Evolutionary conservation across 92 coral and sea anemone genomes (phyloP).

Genomic region (Epizoanthus fatuus): DNA sequence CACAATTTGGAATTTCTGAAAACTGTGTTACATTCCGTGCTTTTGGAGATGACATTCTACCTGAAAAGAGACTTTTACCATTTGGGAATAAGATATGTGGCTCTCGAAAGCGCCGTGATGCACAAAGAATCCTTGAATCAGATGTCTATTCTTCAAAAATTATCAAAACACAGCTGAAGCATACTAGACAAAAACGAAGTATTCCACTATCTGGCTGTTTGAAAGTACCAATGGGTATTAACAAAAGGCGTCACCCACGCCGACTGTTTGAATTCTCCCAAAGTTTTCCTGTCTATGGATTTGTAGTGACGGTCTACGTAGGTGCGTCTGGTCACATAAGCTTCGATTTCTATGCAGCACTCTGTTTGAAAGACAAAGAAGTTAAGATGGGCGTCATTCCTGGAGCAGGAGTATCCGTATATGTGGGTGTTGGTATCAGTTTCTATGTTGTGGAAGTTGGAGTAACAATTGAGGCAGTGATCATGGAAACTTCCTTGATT

Average conservation of each 20-base stretch:
- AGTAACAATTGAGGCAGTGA: constrained; percentile 82
- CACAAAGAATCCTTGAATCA: constrained; percentile 66
- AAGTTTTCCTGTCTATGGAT: constrained; percentile 71
- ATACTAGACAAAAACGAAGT: constrained; percentile 45
- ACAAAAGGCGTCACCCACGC: neutral
- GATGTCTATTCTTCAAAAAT: constrained; percentile 85
- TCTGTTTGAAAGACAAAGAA: constrained; percentile 60
- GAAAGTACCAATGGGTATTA: neutral
- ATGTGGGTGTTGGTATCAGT: constrained; percentile 73
- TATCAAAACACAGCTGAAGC: constrained; percentile 50
- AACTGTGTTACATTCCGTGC: constrained; percentile 78
- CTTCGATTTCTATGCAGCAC: constrained; percentile 61
- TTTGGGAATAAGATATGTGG: constrained; percentile 75
- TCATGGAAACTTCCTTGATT: constrained; percentile 81
- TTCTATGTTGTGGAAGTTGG: constrained; percentile 78
- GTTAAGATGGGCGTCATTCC: constrained; percentile 81
- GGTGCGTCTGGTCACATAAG: constrained; percentile 77
- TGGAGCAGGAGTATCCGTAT: constrained; percentile 87
- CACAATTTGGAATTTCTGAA: constrained; percentile 68
- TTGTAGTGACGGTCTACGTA: constrained; percentile 64
- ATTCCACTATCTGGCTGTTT: neutral
- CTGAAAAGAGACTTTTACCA: constrained; percentile 70
- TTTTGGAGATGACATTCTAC: constrained; percentile 53
- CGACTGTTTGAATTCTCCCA: constrained; percentile 42
- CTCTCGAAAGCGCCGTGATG: constrained; percentile 74